Base-by-base conservation (phyloP, 2,797 vertebrate species). In the Enteromius viviparus region DNA sequence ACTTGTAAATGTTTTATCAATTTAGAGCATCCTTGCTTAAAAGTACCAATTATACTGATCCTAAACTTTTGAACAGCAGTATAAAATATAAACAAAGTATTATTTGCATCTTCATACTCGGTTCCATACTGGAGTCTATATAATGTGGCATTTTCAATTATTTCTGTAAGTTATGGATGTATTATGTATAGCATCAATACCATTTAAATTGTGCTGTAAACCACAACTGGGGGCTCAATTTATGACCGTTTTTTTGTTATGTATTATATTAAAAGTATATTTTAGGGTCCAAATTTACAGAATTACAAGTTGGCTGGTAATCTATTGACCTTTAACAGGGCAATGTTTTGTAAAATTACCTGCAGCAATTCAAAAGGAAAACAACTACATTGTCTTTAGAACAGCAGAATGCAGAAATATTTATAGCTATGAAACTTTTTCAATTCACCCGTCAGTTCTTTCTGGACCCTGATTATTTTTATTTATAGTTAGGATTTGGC, bases 1-100 rank as follows among this genome's bases (percentile, higher is more conserved):
- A 17, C 45, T 53, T 53, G 17, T 53, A 29, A 4, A n/a, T 17
- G 12, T 70, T 26, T 29, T 2, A 71, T 29, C 1, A 29, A 17
- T 47, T 70, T 29, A 17, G 9, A 17, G 8, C 42, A 17, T 47
- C 23, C 42, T 70, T 47, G n/a, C 7, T 40, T 19, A 68, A 47
- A 55, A 37, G 9, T 3, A 74, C 51, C 2, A 15, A 58, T 40
- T 34, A 1, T 10, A 17, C 53, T 23, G 26, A 76, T 76, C 53
- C 34, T 37, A 60, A 26, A n/a, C 34, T 76, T 60, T 76, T 60
- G 53, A 40, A 76, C 45, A 49, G 45, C 26, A 72, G 45, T 72
- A 23, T 49, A 72, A 11, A 70, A 47, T 45, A 23, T 42, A 23
- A 3, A 69, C 11, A 45, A 71, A 49, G 45, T 66, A 17, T 66